Evolutionary conservation across 2,888 invertebrate species (phyloP).

Genomic region (Adineta ricciae): DNA sequence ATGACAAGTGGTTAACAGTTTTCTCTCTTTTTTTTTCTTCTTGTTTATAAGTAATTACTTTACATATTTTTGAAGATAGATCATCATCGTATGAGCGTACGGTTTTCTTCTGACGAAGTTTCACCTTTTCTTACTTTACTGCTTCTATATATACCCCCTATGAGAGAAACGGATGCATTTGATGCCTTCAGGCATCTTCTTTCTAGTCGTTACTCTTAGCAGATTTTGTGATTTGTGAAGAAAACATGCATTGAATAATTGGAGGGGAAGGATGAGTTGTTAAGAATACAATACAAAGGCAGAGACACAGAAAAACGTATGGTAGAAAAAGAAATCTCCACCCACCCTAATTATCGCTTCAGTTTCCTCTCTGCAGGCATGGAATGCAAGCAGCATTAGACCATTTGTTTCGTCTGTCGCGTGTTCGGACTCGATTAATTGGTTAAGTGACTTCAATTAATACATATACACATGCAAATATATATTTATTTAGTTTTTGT

Average conservation of each 20-base stretch:
- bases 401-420: constrained; percentile 13
- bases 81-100: no score
- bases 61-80: no score
- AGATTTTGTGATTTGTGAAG: neutral
- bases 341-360: constrained; percentile 11
- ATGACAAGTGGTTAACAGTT: neutral
- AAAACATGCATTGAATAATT: constrained; percentile 9
- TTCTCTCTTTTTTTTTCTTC: neutral
- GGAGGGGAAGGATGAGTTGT: constrained; percentile 4
- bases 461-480: constrained; percentile 7
- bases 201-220: neutral
- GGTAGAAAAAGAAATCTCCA: neutral
- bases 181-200: neutral
- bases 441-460: constrained; percentile 15
- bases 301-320: neutral
- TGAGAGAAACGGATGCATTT: neutral
- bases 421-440: constrained; percentile 13
- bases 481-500: neutral
- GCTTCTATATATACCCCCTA: neutral
- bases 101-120: no score
- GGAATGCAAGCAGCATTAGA: neutral
- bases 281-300: neutral
- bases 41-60: neutral
- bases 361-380: constrained; percentile 12
- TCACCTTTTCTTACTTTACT: neutral